Percentiles rank a stretch among this genome's conserved stretches.
These are phyloP conservation scores for Acanthopagrus latus DNA, from an alignment of 2,797 vertebrate genomes.

Conservation along the genomic window DNA sequence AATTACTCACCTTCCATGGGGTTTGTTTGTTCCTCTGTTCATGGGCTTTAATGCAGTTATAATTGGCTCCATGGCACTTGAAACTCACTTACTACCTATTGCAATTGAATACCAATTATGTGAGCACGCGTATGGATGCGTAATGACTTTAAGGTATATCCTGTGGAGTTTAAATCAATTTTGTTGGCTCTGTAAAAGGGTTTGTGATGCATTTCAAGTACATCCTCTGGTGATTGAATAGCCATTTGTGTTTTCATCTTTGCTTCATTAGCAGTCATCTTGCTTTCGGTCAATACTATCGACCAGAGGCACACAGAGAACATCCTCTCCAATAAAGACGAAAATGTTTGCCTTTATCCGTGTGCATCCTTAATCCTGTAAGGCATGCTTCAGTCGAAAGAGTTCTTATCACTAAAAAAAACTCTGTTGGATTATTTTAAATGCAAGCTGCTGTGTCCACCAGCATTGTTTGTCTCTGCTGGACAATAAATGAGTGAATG, in stretches of 20 bases:
- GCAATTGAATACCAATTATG: conserved; percentile 63
- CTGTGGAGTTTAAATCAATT: conserved; percentile 57
- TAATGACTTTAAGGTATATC: conserved; percentile 70
- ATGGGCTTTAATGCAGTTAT: conserved; percentile 55
- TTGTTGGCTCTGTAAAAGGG: conserved; percentile 29
- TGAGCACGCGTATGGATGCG: conserved; percentile 40
- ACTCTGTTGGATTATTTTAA: not conserved
- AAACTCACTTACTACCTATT: conserved; percentile 56
- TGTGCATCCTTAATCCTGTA: conserved; percentile 26
- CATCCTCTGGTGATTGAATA: conserved; percentile 55
- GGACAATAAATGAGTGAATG: not conserved
- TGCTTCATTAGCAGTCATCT: conserved; percentile 70
- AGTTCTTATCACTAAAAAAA: not conserved
- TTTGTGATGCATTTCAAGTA: conserved; percentile 60
- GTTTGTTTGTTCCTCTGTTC: conserved; percentile 53
- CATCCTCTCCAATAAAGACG: conserved; percentile 52
- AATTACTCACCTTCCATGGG: conserved; percentile 49
- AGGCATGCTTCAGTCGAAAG: conserved; percentile 11
- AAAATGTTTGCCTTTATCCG: conserved; percentile 53
- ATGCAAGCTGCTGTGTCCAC: not conserved
- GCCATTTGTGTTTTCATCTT: conserved; percentile 73
- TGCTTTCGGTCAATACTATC: conserved; percentile 53
- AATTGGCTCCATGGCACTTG: conserved; percentile 50
- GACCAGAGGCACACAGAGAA: conserved; percentile 44
- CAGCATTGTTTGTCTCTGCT: not conserved